A percentile compares a stretch with the other conserved stretches of the same genome.
These are phyloP conservation scores for Hirundichthys speculiger DNA, from an alignment of 2,113 vertebrate genomes.

Conservation along the genomic window DNA sequence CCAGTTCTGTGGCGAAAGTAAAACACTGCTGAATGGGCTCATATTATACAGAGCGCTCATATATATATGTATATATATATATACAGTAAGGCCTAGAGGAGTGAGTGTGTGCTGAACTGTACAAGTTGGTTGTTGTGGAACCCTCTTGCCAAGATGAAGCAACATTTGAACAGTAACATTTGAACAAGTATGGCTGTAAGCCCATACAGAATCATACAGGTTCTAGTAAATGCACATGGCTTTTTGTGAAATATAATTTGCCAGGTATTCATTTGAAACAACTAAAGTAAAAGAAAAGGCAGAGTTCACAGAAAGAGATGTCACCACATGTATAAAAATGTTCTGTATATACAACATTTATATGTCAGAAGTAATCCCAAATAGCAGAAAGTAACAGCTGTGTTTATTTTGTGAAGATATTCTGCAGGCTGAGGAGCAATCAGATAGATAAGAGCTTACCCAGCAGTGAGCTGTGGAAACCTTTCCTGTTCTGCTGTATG, in stretches of 20 bases:
- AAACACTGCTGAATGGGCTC: constrained; percentile 39
- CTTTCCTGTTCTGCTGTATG: constrained; percentile 19
- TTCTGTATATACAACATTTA: constrained; percentile 65
- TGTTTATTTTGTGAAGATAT: constrained; percentile 71
- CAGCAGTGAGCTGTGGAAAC: constrained; percentile 19
- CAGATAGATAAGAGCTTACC: constrained; percentile 41
- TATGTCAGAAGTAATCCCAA: constrained; percentile 62
- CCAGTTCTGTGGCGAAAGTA: constrained; percentile 22
- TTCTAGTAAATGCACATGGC: constrained; percentile 67
- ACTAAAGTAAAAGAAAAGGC: constrained; percentile 26
- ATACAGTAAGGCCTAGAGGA: constrained; percentile 78
- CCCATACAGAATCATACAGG: constrained; percentile 47
- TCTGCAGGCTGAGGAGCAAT: constrained; percentile 38
- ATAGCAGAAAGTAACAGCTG: constrained; percentile 69
- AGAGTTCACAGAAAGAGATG: constrained; percentile 33
- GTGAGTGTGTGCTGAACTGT: constrained; percentile 66
- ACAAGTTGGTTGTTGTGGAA: constrained; percentile 59
- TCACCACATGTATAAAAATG: constrained; percentile 58
- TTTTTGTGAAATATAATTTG: constrained; percentile 60
- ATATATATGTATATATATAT: constrained; percentile 36
- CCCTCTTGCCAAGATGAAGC: constrained; percentile 44
- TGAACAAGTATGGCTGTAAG: constrained; percentile 68
- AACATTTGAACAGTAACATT: constrained; percentile 38
- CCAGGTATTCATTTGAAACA: constrained; percentile 32
- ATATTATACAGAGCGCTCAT: constrained; percentile 58